Evolutionary conservation across 2,888 invertebrate genomes (phyloP), one percentile per base, ranked within the genome.

Genomic region (Hypomecis punctinalis): DNA sequence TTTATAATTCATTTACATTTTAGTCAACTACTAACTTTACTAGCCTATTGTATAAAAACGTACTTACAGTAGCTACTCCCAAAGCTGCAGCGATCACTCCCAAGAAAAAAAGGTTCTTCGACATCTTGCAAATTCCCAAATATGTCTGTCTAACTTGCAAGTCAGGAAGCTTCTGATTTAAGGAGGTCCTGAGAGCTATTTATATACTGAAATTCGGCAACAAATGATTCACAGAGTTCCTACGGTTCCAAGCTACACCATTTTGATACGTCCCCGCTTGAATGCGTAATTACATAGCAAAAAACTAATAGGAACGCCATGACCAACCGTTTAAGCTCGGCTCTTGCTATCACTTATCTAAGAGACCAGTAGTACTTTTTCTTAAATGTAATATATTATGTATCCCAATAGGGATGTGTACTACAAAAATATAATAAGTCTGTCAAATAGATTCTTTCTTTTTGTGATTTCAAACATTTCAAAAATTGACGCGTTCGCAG

Each of bases 1-100:
- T n/a, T n/a, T n/a, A n/a, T n/a, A n/a, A n/a, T n/a, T n/a, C n/a
- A n/a, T n/a, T n/a, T n/a, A n/a, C n/a, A n/a, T n/a, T n/a, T n/a
- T n/a, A n/a, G n/a, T n/a, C n/a, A n/a, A n/a, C n/a, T n/a, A n/a
- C n/a, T n/a, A n/a, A n/a, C n/a, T n/a, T n/a, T n/a, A n/a, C n/a
- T n/a, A 23, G 23, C 23, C 23, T 23, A 23, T 23, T 23, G 23
- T 23, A 23, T n/a, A 9, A 9, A 23, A 23, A 36, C 6, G 6
- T 51, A 71, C 69, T 70, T 53, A 72, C 70, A 48, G 56, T 63
- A 60, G 60, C 39, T 33, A 62, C 35, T 23, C 64, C 63, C 13
- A 70, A 35, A 8, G 52, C 36, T 2, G 62, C 47, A 46, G 66
- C 69, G 11, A 69, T 42, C 3, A 62, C 49, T 43, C 69, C 68